Evolutionary conservation across 1,140 invertebrate species (phyloP).

Genomic region (Drosophila saltans): DNA sequence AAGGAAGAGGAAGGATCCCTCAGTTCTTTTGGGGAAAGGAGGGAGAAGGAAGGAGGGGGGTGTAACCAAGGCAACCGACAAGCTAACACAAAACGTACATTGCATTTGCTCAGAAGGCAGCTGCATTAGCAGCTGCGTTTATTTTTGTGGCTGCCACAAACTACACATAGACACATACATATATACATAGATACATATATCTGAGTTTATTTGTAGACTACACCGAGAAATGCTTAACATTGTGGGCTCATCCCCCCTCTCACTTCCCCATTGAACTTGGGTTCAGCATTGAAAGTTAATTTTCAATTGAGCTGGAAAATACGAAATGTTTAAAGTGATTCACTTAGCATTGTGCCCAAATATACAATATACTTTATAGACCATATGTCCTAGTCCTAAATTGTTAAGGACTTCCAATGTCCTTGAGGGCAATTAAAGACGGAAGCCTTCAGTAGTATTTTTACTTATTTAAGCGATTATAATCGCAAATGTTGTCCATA

Average conservation of each 20-base stretch:
- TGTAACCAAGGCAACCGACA: neutral
- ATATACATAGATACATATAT: neutral
- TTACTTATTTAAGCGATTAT: conserved; percentile 48
- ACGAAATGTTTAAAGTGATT: conserved; percentile 32
- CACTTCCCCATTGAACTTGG: conserved; percentile 27
- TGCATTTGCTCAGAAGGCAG: conserved; percentile 37
- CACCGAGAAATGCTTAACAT: conserved; percentile 8
- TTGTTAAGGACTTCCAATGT: conserved; percentile 24
- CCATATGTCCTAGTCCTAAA: conserved; percentile 24
- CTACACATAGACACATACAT: conserved; percentile 19
- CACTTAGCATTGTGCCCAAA: conserved; percentile 39
- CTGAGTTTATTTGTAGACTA: conserved; percentile 25
- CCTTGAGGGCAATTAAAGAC: conserved; percentile 53
- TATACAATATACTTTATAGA: conserved; percentile 3
- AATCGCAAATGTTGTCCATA: conserved; percentile 54
- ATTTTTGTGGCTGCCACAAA: conserved; percentile 65
- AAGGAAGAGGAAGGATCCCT: neutral
- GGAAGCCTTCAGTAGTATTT: conserved; percentile 39
- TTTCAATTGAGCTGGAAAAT: conserved; percentile 66
- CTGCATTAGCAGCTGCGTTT: conserved; percentile 55
- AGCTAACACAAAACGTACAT: conserved; percentile 31
- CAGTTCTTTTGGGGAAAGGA: too few relatives aligned
- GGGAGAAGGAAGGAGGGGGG: neutral
- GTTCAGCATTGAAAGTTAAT: conserved; percentile 59
- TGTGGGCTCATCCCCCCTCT: conserved; percentile 26